phyloP scores from a whole-genome alignment of 23 tunicate genomes.

The Oikopleura vanhoeffeni region DNA sequence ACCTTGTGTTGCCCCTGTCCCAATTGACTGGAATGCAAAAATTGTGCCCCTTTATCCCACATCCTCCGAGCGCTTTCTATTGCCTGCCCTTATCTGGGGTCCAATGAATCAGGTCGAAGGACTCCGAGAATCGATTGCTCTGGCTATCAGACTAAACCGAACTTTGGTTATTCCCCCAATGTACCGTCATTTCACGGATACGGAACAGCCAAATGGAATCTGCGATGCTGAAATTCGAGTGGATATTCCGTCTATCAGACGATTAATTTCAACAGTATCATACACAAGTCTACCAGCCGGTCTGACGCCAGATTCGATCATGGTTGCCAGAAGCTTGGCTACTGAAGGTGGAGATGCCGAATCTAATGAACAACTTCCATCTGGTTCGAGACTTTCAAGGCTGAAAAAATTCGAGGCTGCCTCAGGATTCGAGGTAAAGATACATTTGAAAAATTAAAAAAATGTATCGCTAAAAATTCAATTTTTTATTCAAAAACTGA shows the following conservation, averaged over 20 bases:
- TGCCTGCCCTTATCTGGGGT: conserved; percentile 8
- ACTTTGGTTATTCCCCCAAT: conserved; percentile 7
- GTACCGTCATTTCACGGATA: conserved; percentile 10
- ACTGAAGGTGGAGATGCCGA: neutral
- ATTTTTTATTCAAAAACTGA: no score
- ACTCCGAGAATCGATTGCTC: neutral
- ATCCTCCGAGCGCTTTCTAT: neutral
- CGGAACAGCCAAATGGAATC: neutral
- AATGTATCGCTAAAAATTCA: no score
- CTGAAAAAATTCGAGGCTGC: neutral
- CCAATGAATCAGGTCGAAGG: conserved; percentile 14
- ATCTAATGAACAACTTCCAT: neutral
- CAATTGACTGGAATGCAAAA: neutral
- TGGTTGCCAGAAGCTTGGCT: neutral
- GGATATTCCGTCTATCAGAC: neutral
- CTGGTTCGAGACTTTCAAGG: neutral
- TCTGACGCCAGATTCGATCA: neutral
- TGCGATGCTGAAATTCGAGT: neutral
- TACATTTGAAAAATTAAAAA: no score
- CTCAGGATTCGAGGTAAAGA: neutral
- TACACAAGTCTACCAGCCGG: neutral
- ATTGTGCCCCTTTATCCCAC: neutral
- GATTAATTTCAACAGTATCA: neutral
- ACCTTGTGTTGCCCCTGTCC: neutral
- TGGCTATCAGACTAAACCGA: neutral